phyloP scores from a whole-genome alignment of 2,888 invertebrate species.

The Octonoba sinensis region DNA sequence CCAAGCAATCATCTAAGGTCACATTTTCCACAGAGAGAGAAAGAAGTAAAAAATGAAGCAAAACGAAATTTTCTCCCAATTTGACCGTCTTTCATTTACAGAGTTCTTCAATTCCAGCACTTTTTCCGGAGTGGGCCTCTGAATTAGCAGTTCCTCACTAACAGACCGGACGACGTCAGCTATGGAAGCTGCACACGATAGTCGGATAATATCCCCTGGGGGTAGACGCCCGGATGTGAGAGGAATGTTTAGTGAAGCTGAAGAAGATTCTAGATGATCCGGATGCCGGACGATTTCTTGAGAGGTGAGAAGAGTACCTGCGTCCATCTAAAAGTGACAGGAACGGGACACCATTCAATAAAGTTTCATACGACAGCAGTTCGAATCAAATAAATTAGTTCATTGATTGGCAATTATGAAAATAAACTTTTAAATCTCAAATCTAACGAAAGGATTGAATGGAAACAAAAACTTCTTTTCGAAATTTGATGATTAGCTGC shows the following conservation, averaged over 20 bases:
- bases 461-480: too few relatives aligned
- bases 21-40: too few relatives aligned
- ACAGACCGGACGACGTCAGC: conserved; percentile 52
- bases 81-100: background rate
- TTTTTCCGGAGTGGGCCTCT: conserved; percentile 27
- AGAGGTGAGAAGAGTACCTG: conserved; percentile 13
- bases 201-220: conserved; percentile 23
- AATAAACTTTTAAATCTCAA: too few relatives aligned
- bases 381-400: too few relatives aligned
- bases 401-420: too few relatives aligned
- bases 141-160: conserved; percentile 44
- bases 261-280: conserved; percentile 51
- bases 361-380: too few relatives aligned
- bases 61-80: background rate
- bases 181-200: conserved; percentile 51
- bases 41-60: too few relatives aligned
- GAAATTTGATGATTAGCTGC: too few relatives aligned
- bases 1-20: too few relatives aligned
- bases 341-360: background rate
- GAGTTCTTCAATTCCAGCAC: conserved; percentile 47
- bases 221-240: conserved; percentile 39
- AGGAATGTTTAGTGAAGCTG: conserved; percentile 41
- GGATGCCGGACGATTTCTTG: conserved; percentile 45
- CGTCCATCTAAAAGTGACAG: conserved; percentile 32
- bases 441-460: too few relatives aligned